phyloP scores from a whole-genome alignment of 2,797 vertebrate species.

The Fistularia commersonii region DNA sequence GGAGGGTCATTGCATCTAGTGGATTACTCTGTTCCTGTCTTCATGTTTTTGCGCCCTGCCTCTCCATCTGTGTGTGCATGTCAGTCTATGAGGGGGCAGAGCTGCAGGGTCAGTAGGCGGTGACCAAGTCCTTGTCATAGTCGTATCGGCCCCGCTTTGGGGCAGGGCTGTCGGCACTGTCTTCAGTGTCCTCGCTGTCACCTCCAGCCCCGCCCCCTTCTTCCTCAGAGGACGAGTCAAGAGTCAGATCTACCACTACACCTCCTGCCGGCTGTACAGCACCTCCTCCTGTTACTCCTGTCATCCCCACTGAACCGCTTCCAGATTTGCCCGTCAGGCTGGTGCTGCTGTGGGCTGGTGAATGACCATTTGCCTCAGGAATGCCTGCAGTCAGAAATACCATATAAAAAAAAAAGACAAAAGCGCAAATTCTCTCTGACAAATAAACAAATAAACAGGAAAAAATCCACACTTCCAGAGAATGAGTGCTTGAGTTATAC shows the following conservation, averaged over 20 bases:
- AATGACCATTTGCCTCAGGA: slow-evolving; percentile 85
- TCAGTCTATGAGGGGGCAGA: slow-evolving; percentile 66
- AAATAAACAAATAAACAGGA: no score
- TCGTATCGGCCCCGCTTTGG: slow-evolving; percentile 90
- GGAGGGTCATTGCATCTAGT: slow-evolving; percentile 55
- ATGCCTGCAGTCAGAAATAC: slow-evolving; percentile 70
- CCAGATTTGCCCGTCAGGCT: slow-evolving; percentile 78
- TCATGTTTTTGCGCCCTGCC: slow-evolving; percentile 56
- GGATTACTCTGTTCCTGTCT: slow-evolving; percentile 67
- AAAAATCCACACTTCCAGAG: not conserved
- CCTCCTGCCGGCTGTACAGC: slow-evolving; percentile 60
- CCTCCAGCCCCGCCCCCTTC: slow-evolving; percentile 86
- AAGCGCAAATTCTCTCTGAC: not conserved
- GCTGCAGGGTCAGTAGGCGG: slow-evolving; percentile 86
- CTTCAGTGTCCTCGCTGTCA: slow-evolving; percentile 93
- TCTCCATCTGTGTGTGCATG: slow-evolving; percentile 53
- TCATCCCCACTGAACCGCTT: slow-evolving; percentile 54
- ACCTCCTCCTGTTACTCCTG: slow-evolving; percentile 66
- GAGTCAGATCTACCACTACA: slow-evolving; percentile 93
- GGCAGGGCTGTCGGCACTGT: slow-evolving; percentile 86
- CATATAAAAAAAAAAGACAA: not conserved
- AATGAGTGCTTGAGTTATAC: not conserved
- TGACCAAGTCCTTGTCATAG: slow-evolving; percentile 95
- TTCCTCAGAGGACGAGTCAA: slow-evolving; percentile 92
- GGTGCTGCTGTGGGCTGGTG: slow-evolving; percentile 80